Evolutionary conservation across 2,888 invertebrate species (phyloP), one percentile per base, ranked within the genome.

Genomic region (Monopis laevigella): DNA sequence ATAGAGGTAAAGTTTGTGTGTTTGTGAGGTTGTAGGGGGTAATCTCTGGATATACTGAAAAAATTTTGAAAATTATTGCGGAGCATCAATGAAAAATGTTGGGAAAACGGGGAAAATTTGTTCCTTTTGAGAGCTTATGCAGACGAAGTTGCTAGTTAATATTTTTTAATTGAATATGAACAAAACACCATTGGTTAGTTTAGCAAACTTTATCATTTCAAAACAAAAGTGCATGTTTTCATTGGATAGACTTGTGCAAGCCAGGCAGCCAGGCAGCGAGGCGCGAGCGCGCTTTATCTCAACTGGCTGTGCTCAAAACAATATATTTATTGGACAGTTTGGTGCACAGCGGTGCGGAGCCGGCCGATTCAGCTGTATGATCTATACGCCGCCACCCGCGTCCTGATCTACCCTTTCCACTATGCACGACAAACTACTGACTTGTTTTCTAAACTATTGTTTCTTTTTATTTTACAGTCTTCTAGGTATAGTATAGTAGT

Each of bases 231-330:
- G 14, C 32, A 17, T 32, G 17, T 32, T 16, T 32, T 32, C 10
- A 21, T 27, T 39, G 26, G 28, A 39, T 14, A 26, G 26, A 14
- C n/a, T 24, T 12, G 38, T 3, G 26, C 38, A 26, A 7, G 24
- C 10, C 52, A 66, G 60, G 72, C 71, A 67, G 53, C 14, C 17
- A 34, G 30, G 32, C 34, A 67, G 65, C 70, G 70, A 70, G 72
- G 73, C 75, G 77, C 71, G 75, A 77, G 78, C 70, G 71, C 73
- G 77, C 78, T 78, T 78, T 80, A 77, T 78, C 78, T 77, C 68
- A 61, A 71, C 77, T 74, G 74, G 38, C 42, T 41, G 11, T 34
- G 27, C 41, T 41, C 41, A 72, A 80, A 78, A 78, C 78, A 78
- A 78, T 78, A 78, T 80, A 80, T 80, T 78, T 77, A 78, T 78